A percentile compares a stretch with the other conserved stretches of the same genome.
phyloP scores from a whole-genome alignment of 2,888 invertebrate species.

The Caenorhabditis afra region DNA sequence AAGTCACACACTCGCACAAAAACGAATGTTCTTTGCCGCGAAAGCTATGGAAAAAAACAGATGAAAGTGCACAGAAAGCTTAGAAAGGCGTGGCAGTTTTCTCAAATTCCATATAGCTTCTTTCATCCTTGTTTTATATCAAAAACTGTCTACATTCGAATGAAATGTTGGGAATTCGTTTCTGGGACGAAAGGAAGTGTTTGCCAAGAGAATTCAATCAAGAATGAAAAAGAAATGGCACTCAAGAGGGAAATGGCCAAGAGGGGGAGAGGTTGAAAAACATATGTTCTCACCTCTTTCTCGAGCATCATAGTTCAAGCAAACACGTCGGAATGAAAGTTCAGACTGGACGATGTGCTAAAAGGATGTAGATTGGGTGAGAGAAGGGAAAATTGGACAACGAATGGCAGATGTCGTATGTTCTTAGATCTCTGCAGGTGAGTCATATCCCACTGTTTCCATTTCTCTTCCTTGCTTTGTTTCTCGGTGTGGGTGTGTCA shows the following conservation, averaged over 20 bases:
- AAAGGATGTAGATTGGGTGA: constrained; percentile 11
- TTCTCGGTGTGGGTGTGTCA: constrained; percentile 2
- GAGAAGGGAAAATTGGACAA: constrained; percentile 4
- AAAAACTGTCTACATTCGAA: too few species aligned
- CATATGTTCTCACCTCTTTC: constrained; percentile 1
- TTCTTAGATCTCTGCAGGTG: neutral
- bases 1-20: too few species aligned
- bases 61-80: too few species aligned
- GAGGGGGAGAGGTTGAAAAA: neutral
- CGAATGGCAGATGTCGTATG: constrained; percentile 22
- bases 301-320: neutral
- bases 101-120: too few species aligned
- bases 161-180: too few species aligned
- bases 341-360: neutral
- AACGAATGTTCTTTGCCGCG: too few species aligned
- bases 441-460: neutral
- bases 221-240: neutral
- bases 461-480: neutral
- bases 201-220: too few species aligned
- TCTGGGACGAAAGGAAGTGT: too few species aligned
- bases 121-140: too few species aligned
- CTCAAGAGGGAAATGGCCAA: neutral
- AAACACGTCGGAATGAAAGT: neutral
- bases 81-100: too few species aligned
- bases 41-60: too few species aligned